These are phyloP conservation scores for Oncorhynchus tshawytscha DNA, from an alignment of 2,113 vertebrate genomes.

Conservation along the genomic window DNA sequence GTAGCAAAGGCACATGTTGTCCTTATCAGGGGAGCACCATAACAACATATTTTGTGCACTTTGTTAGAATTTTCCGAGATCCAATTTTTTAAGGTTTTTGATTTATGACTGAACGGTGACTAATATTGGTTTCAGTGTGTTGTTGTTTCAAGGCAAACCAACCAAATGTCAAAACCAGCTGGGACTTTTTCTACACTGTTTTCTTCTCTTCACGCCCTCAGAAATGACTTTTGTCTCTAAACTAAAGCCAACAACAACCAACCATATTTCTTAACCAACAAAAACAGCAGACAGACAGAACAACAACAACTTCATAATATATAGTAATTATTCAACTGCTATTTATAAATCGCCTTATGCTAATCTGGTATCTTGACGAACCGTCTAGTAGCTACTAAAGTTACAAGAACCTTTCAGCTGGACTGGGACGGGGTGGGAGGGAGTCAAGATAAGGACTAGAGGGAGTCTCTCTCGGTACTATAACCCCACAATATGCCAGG, in stretches of 20 bases:
- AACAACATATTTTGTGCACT: slow-evolving; percentile 20
- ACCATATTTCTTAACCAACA: neutral
- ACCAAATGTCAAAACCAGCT: slow-evolving; percentile 29
- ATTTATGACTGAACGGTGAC: slow-evolving; percentile 44
- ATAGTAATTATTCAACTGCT: neutral
- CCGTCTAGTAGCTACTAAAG: neutral
- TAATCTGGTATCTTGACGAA: neutral
- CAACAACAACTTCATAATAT: neutral
- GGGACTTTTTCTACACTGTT: slow-evolving; percentile 4
- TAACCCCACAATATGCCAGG: slow-evolving; percentile 21
- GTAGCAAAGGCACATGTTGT: too few species aligned
- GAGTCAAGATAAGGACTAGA: neutral
- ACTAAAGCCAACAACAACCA: neutral
- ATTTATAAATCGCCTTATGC: neutral
- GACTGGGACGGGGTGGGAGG: neutral
- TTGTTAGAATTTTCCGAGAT: slow-evolving; percentile 24
- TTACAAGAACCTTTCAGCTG: neutral
- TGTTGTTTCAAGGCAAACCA: slow-evolving; percentile 26
- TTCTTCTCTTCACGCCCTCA: neutral
- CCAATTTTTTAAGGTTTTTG: slow-evolving; percentile 9
- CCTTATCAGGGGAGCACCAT: neutral
- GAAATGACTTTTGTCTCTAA: neutral
- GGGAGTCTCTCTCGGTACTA: neutral
- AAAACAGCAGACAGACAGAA: neutral
- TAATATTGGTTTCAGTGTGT: slow-evolving; percentile 23